Evolutionary conservation across 1,140 invertebrate genomes (phyloP), one percentile per base, ranked within the genome.

Genomic region (Sminthurides bifidus): DNA sequence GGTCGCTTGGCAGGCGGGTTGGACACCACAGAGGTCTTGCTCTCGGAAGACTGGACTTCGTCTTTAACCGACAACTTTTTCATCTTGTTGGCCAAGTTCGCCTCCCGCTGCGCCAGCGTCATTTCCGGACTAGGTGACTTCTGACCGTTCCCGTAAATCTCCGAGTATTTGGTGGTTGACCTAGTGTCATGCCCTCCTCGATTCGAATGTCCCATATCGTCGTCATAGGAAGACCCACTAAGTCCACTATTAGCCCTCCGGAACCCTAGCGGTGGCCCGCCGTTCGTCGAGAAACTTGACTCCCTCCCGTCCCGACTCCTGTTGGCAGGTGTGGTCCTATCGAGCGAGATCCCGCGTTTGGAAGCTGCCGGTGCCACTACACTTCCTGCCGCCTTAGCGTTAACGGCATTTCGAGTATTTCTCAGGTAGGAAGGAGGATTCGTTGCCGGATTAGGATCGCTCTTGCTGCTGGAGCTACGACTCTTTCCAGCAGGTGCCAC

Each of bases 391-490:
- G 15, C 15, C 35, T 24, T 50, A 10, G 19, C 12, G 29, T 19
- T 26, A 40, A 6, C n/a, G n/a, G 19, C 14, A 19, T 19, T 31
- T 31, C n/a, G 2, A 30, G 29, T 10, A 15, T 19, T 4, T 8
- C 24, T 17, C 15, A 43, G 35, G 24, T 53, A 17, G 35, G 12
- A n/a, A 26, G 52, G 37, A 14, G 50, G 30, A 23, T 53, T 38
- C 17, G 40, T 44, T 3, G 48, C 40, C 4, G 40, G 35, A 27
- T 46, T 45, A 2, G 61, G 61, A 27, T 63, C 58, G 27, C 57
- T 59, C 52, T 55, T 57, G 40, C 61, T 63, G 19, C 45, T 54
- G 0, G 43, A 41, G 15, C 51, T 59, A 1, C 54, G 45, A 48
- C 45, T 55, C 40, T 51, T 49, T 12, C 27, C 33, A 21, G 44